Evolutionary conservation across 1,140 invertebrate genomes (phyloP), one percentile per base, ranked within the genome.

Genomic region (Bombus superbus): DNA sequence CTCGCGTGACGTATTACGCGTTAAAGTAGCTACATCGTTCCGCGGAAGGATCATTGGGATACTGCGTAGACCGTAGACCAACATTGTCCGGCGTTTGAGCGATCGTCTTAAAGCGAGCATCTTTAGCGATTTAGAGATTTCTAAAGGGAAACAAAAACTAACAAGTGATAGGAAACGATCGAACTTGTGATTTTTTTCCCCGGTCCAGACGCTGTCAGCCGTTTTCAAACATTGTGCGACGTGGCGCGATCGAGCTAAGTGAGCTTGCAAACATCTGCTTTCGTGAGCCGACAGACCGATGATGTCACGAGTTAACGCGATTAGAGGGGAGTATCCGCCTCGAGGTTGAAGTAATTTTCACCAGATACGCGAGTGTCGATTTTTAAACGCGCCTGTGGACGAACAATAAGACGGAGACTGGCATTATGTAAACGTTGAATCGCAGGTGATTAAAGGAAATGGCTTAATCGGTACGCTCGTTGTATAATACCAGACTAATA

Each of bases 321-420:
- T 89, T 71, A 80, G 83, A 62, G 38, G 83, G 71, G 42, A 85
- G 53, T 11, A 38, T 57, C 32, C 75, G 38, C 74, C n/a, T 77
- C 79, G 59, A 83, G 77, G 75, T 28, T 81, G 71, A 64, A 76
- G 25, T 81, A 82, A 86, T 86, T 89, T 82, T 83, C 76, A 83
- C 76, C 64, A 35, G 66, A 68, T 35, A 35, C 57, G 32, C 28
- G 40, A 66, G 35, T 47, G 47, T 74, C 35, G 8, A 4, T 44
- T 32, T 35, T n/a, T 35, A 35, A 66, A 32, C 71, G 25, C 1
- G 28, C 0, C 13, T 18, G n/a, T 32, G 13, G 15, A 15, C 1
- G 71, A 13, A 32, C 42, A n/a, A 73, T 42, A 11, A 73, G 38
- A 15, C 77, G 72, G 28, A 42, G 40, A 42, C 25, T 72, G 38